Conservation (phyloP, 1,140 invertebrate species). For the Liolophura sinensis region DNA sequence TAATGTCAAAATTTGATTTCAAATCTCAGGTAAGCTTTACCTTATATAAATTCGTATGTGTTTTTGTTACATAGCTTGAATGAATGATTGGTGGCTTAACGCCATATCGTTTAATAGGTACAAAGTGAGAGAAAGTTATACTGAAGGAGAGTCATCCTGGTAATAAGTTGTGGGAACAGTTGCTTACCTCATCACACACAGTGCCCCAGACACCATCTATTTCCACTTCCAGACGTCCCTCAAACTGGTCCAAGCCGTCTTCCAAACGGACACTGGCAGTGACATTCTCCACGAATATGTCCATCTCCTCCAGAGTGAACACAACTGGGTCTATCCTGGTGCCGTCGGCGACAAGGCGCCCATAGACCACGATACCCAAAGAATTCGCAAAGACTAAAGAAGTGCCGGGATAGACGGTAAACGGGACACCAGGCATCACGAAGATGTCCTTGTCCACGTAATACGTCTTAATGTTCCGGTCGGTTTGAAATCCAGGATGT, state of each 20-base stretch:
- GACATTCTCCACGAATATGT: slow-evolving; percentile 45
- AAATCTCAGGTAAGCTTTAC: no score
- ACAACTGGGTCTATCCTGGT: slow-evolving; percentile 3
- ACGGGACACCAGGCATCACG: slow-evolving; percentile 31
- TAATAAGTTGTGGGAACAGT: background rate
- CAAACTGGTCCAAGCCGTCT: slow-evolving; percentile 41
- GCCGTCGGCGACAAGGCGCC: slow-evolving; percentile 71
- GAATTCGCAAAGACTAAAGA: slow-evolving; percentile 80
- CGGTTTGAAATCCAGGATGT: slow-evolving; percentile 23
- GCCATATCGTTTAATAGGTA: no score
- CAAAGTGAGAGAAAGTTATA: no score
- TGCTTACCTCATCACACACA: slow-evolving; percentile 76
- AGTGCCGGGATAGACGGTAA: slow-evolving; percentile 70
- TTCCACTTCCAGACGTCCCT: slow-evolving; percentile 67
- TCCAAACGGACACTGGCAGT: slow-evolving; percentile 41
- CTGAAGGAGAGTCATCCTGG: background rate
- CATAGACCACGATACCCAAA: slow-evolving; percentile 96
- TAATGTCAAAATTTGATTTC: no score
- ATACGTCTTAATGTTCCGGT: slow-evolving; percentile 29
- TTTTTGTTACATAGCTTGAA: no score
- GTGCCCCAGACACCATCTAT: slow-evolving; percentile 89
- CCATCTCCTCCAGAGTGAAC: background rate
- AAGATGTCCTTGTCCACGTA: slow-evolving; percentile 53
- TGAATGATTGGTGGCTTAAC: no score
- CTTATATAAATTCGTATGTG: no score